Base-by-base conservation (phyloP, 2,888 invertebrate genomes). In the Halocaridina rubra region DNA sequence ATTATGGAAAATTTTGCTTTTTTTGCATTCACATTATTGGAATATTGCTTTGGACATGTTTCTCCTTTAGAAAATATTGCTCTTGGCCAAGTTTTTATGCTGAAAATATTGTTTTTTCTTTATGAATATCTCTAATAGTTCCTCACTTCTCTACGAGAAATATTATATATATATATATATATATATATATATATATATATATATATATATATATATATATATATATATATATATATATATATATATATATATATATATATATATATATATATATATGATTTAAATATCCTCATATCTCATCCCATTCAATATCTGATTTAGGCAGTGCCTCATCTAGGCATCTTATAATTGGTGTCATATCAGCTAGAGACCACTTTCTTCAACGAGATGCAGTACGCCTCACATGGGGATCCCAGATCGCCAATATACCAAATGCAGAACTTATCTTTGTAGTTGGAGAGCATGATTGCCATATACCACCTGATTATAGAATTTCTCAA, bases 301-400 rank as follows among this genome's bases (percentile, higher is more conserved):
- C n/a, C n/a, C n/a, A n/a, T n/a, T n/a, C n/a, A n/a, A n/a, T n/a
- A n/a, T n/a, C n/a, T n/a, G n/a, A n/a, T 53, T 4, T 19, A 53
- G 53, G 53, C 3, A 53, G 19, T 2, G 53, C 8, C 16, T 53
- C 57, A 10, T 53, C 64, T 3, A 76, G 7, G 22, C 39, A 53
- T 10, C 67, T 81, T 22, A 61, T 84, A 7, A 29, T 84, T 29
- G 82, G 82, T n/a, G 78, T 84, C n/a, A 61, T 84, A 59, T 84
- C 82, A 72, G 77, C 82, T 24, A 69, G 82, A 27, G 78, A 84
- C 30, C 82, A 84, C 39, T 72, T 78, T 19, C 39, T 29, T 5
- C 24, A 78, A 27, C 82, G 82, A 1, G 27, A 84, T 46, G 46
- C 53, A 19, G 64, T 84, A 22, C 69, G 82, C 16, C 59, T 64